Evolutionary conservation across 2,797 vertebrate species (phyloP).

Genomic region (Stomatorhinus walkeri): DNA sequence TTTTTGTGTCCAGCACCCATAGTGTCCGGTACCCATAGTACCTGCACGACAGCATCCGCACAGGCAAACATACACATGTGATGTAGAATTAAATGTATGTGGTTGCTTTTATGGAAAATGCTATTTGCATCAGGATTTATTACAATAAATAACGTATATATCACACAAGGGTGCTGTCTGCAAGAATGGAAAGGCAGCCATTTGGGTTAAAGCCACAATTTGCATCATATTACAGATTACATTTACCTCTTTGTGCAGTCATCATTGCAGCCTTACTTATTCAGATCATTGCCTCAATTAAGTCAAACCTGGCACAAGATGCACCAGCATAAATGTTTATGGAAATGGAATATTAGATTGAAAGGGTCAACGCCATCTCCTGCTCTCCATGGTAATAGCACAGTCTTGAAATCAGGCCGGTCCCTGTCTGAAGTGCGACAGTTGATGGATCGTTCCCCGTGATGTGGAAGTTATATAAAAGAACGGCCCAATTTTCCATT

Average conservation of each 20-base stretch:
- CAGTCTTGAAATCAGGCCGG: conserved; percentile 69
- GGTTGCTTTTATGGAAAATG: conserved; percentile 3
- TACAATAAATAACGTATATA: conserved; percentile 13
- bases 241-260: conserved; percentile 57
- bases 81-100: not conserved
- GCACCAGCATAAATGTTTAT: conserved; percentile 74
- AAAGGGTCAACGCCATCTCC: conserved; percentile 59
- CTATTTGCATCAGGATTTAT: not conserved
- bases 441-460: conserved; percentile 60
- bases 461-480: conserved; percentile 60
- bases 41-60: not conserved
- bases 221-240: conserved; percentile 69
- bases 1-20: not conserved
- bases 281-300: conserved; percentile 73
- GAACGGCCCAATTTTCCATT: conserved; percentile 62
- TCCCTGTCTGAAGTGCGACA: conserved; percentile 65
- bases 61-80: not conserved
- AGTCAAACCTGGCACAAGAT: conserved; percentile 67
- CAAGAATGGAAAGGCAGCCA: conserved; percentile 9
- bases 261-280: conserved; percentile 62
- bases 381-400: conserved; percentile 68
- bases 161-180: not conserved
- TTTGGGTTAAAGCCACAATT: conserved; percentile 57
- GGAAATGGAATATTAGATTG: conserved; percentile 70
- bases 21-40: not conserved